Evolutionary conservation across 2,797 vertebrate genomes (phyloP).

Genomic region (Sternotherus odoratus): DNA sequence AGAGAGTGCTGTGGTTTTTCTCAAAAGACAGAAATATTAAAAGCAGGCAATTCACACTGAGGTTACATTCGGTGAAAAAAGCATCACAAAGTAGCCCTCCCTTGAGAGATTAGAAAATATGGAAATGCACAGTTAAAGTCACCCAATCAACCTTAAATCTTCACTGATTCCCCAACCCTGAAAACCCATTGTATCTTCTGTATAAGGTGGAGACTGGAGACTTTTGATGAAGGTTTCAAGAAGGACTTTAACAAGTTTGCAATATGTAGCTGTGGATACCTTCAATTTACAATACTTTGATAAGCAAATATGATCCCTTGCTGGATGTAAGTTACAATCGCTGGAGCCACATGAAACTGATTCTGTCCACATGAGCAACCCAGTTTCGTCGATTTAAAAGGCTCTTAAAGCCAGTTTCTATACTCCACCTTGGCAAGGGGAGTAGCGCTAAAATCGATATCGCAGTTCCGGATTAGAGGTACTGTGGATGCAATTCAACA

Average conservation of each 20-base stretch:
- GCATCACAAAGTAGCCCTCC: neutral
- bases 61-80: neutral
- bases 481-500: too few relatives aligned
- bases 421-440: too few relatives aligned
- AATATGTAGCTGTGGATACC: neutral
- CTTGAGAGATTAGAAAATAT: neutral
- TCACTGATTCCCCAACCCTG: neutral
- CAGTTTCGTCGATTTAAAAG: too few relatives aligned
- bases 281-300: neutral
- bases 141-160: neutral
- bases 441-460: too few relatives aligned
- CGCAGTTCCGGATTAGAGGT: too few relatives aligned
- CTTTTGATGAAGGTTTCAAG: neutral
- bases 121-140: neutral
- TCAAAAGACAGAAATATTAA: neutral
- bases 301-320: neutral
- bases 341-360: neutral
- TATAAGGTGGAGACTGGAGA: neutral
- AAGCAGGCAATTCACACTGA: neutral
- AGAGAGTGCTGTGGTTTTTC: neutral
- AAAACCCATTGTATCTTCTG: neutral
- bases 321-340: neutral
- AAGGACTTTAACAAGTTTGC: neutral
- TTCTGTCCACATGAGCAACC: too few relatives aligned
- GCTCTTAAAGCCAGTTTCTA: too few relatives aligned